Evolutionary conservation across 2,113 vertebrate species (phyloP).

Genomic region (Micronycteris hirsuta): DNA sequence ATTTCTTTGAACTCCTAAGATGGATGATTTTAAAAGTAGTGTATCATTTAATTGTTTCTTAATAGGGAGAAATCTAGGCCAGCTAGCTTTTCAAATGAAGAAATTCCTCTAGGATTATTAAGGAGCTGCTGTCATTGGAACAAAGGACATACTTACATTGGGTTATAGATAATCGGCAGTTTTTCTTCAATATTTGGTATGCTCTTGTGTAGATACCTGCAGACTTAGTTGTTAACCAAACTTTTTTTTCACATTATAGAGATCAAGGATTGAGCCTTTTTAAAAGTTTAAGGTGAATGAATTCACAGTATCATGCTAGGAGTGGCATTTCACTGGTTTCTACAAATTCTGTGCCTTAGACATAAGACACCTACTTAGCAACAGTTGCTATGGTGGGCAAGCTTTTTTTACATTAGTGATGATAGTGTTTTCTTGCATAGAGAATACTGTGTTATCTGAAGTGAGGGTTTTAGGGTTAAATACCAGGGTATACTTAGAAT

Average conservation of each 20-base stretch:
- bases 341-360: constrained; percentile 29
- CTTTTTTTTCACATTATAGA: neutral
- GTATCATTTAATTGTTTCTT: constrained; percentile 26
- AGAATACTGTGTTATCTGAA: constrained; percentile 5
- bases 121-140: neutral
- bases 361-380: constrained; percentile 5
- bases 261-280: constrained; percentile 1
- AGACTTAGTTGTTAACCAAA: constrained; percentile 18
- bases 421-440: constrained; percentile 34
- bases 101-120: constrained; percentile 36
- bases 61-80: constrained; percentile 26
- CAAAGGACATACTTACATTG: constrained; percentile 15
- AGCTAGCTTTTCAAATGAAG: constrained; percentile 26
- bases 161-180: constrained; percentile 8
- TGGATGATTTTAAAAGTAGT: constrained; percentile 42
- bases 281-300: constrained; percentile 38
- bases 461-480: constrained; percentile 32
- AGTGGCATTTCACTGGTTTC: constrained; percentile 41
- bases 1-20: constrained; percentile 24
- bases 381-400: constrained; percentile 27
- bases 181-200: constrained; percentile 5
- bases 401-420: constrained; percentile 27
- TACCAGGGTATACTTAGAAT: neutral
- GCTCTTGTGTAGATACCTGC: neutral
- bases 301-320: constrained; percentile 16